Evolutionary conservation across 2,888 invertebrate genomes (phyloP), one percentile per base, ranked within the genome.

Genomic region (Drosophila meridiana): DNA sequence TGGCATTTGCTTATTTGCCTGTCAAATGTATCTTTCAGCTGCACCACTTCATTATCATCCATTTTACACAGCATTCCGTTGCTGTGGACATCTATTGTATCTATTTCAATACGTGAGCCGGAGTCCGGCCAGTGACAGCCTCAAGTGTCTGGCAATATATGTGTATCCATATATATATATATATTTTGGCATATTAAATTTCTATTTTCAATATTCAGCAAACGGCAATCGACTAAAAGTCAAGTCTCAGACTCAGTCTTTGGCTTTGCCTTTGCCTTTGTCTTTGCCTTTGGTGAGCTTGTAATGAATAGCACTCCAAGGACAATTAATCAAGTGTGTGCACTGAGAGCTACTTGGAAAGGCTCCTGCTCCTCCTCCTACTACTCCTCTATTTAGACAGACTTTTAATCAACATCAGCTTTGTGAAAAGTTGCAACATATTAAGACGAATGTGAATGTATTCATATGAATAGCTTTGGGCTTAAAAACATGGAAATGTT

Each of bases 151-250:
- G 65, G 67, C 82, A 82, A 73, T 82, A 83, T 78, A 87, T 82
- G n/a, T 78, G 83, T 78, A 86, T 82, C 9, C 8, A 43, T 14
- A 6, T 6, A 6, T 47, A 28, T 28, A 83, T 76, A 83, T 82
- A 83, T 82, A 83, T 82, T 80, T 82, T 73, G 82, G 75, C 83
- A 82, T 83, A 87, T 75, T 75, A 60, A 80, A 82, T 77, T 86
- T 82, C 72, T 20, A 73, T 79, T 82, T 72, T 56, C 78, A 66
- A 63, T 57, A 47, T 53, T 52, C 40, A n/a, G 11, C 55, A 73
- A 42, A 42, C 7, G 42, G 43, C 50, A 50, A 45, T 32, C 50
- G 61, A 14, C 67, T 64, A 65, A 72, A 82, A 82, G 68, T 83
- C 72, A 82, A 74, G 76, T 59, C n/a, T 20, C 20, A 20, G 20